Evolutionary conservation across 2,797 vertebrate species (phyloP), one percentile per base, ranked within the genome.

Genomic region (Sebastes itinus): DNA sequence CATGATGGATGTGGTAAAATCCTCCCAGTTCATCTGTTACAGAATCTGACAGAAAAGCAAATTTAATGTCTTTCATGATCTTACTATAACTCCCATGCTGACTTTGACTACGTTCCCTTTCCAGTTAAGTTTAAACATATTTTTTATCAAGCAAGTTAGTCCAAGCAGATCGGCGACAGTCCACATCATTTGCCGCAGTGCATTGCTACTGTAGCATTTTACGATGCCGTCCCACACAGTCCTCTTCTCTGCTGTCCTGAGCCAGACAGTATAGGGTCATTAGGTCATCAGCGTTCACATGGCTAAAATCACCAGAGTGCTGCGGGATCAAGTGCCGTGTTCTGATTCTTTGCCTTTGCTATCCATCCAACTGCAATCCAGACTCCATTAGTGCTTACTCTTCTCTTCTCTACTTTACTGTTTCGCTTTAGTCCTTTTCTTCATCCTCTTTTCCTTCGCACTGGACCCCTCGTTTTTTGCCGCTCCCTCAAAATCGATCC

Each of bases 241-340:
- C 35, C 42, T 76, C 68, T 65, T 77, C 77, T 82, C 58, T 60
- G 67, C 74, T 80, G 68, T 79, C 77, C 78, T 77, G 78, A 86
- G 46, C 75, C 72, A 60, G 62, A 60, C 72, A 20, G 83, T 18
- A 4, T 14, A 38, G 75, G 85, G 84, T 88, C 87, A 75, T 79
- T 22, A 88, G 88, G 88, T 89, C 88, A 89, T 82, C 77, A 55
- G 74, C 38, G 66, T 78, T 88, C 82, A 85, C 83, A 61, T 82
- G 82, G 83, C 78, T 90, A 79, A 90, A 92, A 89, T 89, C 86
- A 81, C 87, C 75, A 74, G 64, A 85, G 75, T 87, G 71, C 80
- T 86, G 71, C 78, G 75, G 81, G 86, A 77, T 89, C 87, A 92
- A 91, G 85, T 90, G 90, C 65, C 67, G 60, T 66, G 76, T 88